Conservation (phyloP, 2,888 invertebrate species). For the Elmis aenea region DNA sequence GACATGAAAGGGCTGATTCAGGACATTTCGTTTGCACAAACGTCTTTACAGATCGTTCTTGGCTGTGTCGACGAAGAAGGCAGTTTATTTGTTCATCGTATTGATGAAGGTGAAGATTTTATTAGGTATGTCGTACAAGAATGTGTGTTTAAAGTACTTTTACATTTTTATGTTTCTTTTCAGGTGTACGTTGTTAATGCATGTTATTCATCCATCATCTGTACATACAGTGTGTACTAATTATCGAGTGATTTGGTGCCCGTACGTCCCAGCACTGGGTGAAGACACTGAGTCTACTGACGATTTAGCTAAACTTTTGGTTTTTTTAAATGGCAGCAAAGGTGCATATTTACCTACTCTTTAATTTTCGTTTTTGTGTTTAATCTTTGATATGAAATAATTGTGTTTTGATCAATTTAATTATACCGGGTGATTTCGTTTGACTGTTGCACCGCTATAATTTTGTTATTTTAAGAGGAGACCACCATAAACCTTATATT, state of each 20-base stretch:
- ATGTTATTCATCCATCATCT: slow-evolving; percentile 51
- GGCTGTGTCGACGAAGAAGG: slow-evolving; percentile 86
- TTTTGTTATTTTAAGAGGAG: too few species aligned
- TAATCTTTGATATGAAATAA: too few species aligned
- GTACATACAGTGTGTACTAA: slow-evolving; percentile 26
- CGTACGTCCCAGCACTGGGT: slow-evolving; percentile 74
- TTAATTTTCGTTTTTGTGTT: slow-evolving; percentile 5
- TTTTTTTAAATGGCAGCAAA: slow-evolving; percentile 71
- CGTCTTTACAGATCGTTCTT: slow-evolving; percentile 69
- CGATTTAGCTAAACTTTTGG: slow-evolving; percentile 72
- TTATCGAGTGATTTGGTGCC: slow-evolving; percentile 81
- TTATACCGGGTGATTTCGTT: too few species aligned
- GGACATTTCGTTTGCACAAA: slow-evolving; percentile 87
- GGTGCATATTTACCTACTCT: slow-evolving; percentile 39
- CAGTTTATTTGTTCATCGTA: slow-evolving; percentile 74
- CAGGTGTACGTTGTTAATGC: slow-evolving; percentile 56
- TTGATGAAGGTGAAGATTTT: slow-evolving; percentile 57
- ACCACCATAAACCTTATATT: too few species aligned
- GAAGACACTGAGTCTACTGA: slow-evolving; percentile 54
- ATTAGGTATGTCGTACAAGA: slow-evolving; percentile 50
- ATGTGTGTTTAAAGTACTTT: not conserved
- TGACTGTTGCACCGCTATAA: too few species aligned
- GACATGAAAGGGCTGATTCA: slow-evolving; percentile 85
- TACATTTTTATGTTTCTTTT: slow-evolving; percentile 13
- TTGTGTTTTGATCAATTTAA: too few species aligned